Base-by-base conservation (phyloP, 1,140 invertebrate species). In the Drosophila setifemur region DNA sequence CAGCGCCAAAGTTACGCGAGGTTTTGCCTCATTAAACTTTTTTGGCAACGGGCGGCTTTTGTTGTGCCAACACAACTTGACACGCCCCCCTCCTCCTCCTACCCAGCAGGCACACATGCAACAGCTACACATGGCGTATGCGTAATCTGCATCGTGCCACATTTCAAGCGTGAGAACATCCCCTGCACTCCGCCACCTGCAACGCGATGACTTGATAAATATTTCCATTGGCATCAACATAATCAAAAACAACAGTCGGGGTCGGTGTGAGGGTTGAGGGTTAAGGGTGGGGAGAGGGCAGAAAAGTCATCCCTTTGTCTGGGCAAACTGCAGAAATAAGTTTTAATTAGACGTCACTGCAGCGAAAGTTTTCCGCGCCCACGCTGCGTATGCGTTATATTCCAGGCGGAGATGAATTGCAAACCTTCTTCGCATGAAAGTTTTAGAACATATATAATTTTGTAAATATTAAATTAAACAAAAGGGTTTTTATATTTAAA, bases 311-410 rank as follows among this genome's bases (percentile, higher is more conserved):
- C 8, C 63, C 33, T 64, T 74, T 70, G 76, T 75, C 67, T 54
- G 61, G 53, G 33, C 49, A 66, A 54, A 47, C 26, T 53, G 49
- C 48, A 54, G 33, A 77, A 73, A 73, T 58, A 85, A 74, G 40
- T 74, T 83, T 85, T 83, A 83, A 83, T 83, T 83, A 83, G 74
- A 78, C 64, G 78, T 67, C 40, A 43, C 55, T 37, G 52, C 47
- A 16, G 44, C 5, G 33, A 85, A 86, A 73, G 28, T 78, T 77
- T 83, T 42, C 47, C 42, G 71, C 16, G 57, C 43, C 23, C 33
- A 67, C 53, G 70, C 39, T 52, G 33, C 64, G 76, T 81, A 82
- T 83, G 78, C 64, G 70, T 78, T 71, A 75, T 44, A 40, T 40
- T 9, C 37, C 9, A 25, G 11, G 6, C 23, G 23, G 58, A 64